These are phyloP conservation scores for Oligia strigilis DNA, from an alignment of 2,888 invertebrate species.

Conservation along the genomic window DNA sequence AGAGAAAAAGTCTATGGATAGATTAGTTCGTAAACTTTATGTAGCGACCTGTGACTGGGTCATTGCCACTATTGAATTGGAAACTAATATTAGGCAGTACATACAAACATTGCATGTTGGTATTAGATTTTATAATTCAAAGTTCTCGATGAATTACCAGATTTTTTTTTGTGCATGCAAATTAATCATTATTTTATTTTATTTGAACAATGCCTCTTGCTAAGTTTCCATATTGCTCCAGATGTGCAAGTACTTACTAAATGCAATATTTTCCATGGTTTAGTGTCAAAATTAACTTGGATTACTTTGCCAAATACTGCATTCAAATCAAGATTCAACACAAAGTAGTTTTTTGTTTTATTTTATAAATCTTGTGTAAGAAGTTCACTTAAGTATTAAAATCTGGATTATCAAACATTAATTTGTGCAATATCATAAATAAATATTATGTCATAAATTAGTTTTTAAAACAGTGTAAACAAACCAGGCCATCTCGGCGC, in stretches of 20 bases:
- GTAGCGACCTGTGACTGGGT: background rate
- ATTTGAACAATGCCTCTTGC: background rate
- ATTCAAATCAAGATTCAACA: background rate
- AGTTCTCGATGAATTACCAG: background rate
- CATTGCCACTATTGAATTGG: background rate
- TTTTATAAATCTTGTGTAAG: background rate
- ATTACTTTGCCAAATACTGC: background rate
- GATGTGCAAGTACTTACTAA: no score
- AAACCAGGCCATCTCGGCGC: conserved; percentile 20
- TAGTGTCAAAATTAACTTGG: background rate
- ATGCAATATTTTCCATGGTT: background rate
- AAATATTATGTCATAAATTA: conserved; percentile 3
- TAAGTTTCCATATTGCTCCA: no score
- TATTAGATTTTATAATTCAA: background rate
- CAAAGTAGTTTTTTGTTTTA: background rate
- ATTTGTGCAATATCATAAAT: background rate
- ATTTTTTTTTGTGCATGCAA: background rate
- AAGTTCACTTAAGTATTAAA: background rate
- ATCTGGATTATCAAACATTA: background rate
- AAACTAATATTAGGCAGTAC: background rate
- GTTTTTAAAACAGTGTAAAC: background rate
- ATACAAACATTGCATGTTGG: background rate
- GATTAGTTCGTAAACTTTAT: background rate
- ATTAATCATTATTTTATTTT: background rate
- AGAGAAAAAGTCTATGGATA: background rate